A percentile compares a stretch with the other conserved stretches of the same genome.
phyloP scores from a whole-genome alignment of 2,113 vertebrate species.

The Scophthalmus maximus region DNA sequence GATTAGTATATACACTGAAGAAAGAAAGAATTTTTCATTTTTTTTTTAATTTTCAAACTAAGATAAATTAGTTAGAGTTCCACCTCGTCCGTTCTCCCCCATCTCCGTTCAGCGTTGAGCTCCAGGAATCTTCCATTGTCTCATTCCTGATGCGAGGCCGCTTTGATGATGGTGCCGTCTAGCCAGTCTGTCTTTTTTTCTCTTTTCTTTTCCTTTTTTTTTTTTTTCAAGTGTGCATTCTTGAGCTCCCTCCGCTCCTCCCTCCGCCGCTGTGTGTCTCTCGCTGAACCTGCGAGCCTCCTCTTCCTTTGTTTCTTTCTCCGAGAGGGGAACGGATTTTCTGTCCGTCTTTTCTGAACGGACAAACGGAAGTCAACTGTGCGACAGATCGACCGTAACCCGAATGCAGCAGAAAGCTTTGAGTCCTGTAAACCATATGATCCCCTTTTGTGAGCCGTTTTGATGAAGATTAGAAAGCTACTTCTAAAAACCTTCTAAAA shows the following conservation, averaged over 20 bases:
- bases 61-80: slow-evolving; percentile 12
- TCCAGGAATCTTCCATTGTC: slow-evolving; percentile 77
- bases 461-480: slow-evolving; percentile 13
- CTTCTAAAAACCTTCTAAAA: background rate
- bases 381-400: background rate
- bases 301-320: slow-evolving; percentile 32
- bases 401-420: background rate
- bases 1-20: background rate
- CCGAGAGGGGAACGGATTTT: slow-evolving; percentile 27
- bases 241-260: slow-evolving; percentile 35
- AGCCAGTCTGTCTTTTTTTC: no score
- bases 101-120: slow-evolving; percentile 33
- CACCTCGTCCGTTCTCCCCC: slow-evolving; percentile 11
- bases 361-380: background rate
- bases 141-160: slow-evolving; percentile 64
- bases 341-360: slow-evolving; percentile 31
- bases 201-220: slow-evolving; percentile 34
- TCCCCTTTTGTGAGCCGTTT: background rate
- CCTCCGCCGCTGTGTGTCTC: slow-evolving; percentile 18
- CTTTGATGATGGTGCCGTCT: slow-evolving; percentile 61
- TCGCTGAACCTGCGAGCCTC: slow-evolving; percentile 40
- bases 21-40: background rate
- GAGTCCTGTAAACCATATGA: background rate
- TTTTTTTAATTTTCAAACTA: background rate
- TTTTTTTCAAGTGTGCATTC: slow-evolving; percentile 65